phyloP scores from a whole-genome alignment of 2,797 vertebrate genomes.

The Amazona finschi region DNA sequence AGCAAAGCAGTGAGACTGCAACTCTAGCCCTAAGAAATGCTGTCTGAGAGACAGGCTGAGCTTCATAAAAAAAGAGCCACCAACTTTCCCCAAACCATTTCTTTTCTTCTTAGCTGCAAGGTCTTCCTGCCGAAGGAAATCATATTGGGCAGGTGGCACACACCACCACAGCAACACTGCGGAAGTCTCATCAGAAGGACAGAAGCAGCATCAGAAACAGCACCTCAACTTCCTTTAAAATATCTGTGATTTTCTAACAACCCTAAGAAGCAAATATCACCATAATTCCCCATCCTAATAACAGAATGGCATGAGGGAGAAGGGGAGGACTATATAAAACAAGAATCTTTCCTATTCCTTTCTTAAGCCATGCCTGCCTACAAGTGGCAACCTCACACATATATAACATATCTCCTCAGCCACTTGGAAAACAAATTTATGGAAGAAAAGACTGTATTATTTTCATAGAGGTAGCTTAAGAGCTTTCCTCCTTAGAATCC shows the following conservation, averaged over 20 bases:
- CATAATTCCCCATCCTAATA: not conserved
- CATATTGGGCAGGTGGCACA: constrained; percentile 1
- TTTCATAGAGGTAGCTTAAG: not conserved
- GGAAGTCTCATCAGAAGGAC: not conserved
- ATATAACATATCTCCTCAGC: not conserved
- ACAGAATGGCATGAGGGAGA: not conserved
- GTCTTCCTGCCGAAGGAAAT: not conserved
- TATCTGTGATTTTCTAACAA: not conserved
- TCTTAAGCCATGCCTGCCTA: not conserved
- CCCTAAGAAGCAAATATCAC: not conserved
- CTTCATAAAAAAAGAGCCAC: not conserved
- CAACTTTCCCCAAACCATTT: not conserved
- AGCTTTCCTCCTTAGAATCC: not conserved
- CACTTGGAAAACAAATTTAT: not conserved
- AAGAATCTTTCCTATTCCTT: not conserved
- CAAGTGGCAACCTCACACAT: not conserved
- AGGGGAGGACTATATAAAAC: not conserved
- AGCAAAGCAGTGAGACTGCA: not conserved
- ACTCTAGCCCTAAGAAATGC: not conserved
- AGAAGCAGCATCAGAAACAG: constrained; percentile 2
- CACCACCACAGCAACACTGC: not conserved
- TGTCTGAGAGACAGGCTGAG: not conserved
- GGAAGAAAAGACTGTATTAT: not conserved
- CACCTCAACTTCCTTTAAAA: not conserved
- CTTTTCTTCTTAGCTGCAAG: not conserved